Evolutionary conservation across 2,797 vertebrate genomes (phyloP).

Genomic region (Chaetophractus vellerosus): DNA sequence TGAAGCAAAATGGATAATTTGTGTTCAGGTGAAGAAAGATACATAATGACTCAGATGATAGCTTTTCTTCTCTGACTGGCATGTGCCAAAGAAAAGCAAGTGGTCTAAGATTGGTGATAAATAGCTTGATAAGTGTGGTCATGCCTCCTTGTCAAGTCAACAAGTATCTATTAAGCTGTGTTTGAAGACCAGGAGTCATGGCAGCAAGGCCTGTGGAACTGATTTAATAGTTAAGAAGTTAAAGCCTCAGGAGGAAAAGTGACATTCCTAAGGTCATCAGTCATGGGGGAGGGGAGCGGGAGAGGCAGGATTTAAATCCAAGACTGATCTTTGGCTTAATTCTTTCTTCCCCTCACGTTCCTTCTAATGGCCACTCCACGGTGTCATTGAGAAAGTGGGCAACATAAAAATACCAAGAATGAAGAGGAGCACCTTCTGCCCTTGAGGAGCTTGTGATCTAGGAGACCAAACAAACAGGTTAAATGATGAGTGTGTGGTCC

Average conservation of each 20-base stretch:
- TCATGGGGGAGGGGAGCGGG: background rate
- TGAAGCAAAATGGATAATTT: constrained; percentile 27
- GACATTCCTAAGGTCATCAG: background rate
- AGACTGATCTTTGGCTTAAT: background rate
- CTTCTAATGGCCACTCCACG: background rate
- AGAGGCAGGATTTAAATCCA: background rate
- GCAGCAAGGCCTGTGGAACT: background rate
- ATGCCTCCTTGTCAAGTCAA: constrained; percentile 43
- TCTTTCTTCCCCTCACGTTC: background rate
- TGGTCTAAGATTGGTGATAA: constrained; percentile 18
- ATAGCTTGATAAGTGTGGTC: background rate
- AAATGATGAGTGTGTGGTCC: background rate
- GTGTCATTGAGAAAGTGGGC: background rate
- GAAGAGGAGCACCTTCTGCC: background rate
- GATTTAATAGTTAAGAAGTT: background rate
- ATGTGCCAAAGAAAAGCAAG: constrained; percentile 28
- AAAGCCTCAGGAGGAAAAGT: background rate
- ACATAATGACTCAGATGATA: background rate
- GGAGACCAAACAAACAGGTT: background rate
- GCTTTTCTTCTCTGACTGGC: constrained; percentile 44
- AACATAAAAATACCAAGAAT: background rate
- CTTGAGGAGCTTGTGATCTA: background rate
- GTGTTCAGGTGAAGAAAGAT: constrained; percentile 42
- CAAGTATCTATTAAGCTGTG: background rate
- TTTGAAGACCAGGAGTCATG: background rate